Conservation (phyloP, 2,113 vertebrate genomes). For the Amblyornis subalaris region DNA sequence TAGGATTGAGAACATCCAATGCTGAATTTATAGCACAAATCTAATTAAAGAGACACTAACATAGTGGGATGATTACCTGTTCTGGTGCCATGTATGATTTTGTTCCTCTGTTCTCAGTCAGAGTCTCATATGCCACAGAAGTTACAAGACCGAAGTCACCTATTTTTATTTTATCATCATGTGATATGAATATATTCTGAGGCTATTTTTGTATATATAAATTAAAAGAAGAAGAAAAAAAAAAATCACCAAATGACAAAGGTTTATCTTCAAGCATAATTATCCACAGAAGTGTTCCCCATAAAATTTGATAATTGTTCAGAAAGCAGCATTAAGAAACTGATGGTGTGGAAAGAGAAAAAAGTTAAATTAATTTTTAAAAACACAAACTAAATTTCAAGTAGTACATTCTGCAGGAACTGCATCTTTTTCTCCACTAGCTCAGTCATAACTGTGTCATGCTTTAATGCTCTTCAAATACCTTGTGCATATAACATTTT, state of each 20-base stretch:
- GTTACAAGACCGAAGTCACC: constrained; percentile 89
- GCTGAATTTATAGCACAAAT: not conserved
- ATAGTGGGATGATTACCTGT: constrained; percentile 56
- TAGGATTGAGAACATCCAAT: not conserved
- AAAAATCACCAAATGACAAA: not conserved
- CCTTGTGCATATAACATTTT: not conserved
- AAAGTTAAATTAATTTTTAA: not conserved
- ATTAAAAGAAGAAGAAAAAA: not conserved
- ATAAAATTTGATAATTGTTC: not conserved
- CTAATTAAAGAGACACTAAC: not conserved
- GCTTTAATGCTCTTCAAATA: not conserved
- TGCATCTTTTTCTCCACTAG: not conserved
- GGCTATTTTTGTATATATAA: constrained; percentile 67
- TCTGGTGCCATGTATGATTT: constrained; percentile 70
- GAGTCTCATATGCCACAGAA: constrained; percentile 20
- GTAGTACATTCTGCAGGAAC: not conserved
- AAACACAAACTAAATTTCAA: not conserved
- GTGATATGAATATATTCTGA: constrained; percentile 83
- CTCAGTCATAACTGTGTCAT: not conserved
- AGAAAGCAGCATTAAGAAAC: not conserved
- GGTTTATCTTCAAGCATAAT: not conserved
- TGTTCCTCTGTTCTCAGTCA: constrained; percentile 64
- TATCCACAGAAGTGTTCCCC: not conserved
- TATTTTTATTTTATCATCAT: constrained; percentile 76
- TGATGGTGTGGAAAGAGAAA: not conserved